Base-by-base conservation (phyloP, 2,888 invertebrate species). In the Pediacus dermestoides region DNA sequence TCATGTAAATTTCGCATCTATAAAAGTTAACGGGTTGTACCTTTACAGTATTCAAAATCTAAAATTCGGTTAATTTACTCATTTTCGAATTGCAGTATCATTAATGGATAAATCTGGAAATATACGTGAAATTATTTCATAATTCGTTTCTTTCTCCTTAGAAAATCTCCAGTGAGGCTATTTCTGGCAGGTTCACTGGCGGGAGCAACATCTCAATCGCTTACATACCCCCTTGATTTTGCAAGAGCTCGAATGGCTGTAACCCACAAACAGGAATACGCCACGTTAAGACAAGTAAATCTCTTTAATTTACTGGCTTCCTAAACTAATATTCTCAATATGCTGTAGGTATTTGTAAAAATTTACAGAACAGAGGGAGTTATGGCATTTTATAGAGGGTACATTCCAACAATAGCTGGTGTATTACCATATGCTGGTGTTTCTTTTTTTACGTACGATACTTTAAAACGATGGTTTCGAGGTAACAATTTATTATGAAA, bases 191-290 rank as follows among this genome's bases (percentile, higher is more conserved):
- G 99, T 1, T 89, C 96, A 0, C 68, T 97, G 55, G 97, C 99
- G 2, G 99, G 97, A 7, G 84, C 91, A 32, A 94, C 96, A 34
- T 95, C 97, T 3, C 94, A 95, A 63, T 81, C 88, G 23, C 70
- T 88, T 36, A 99, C 97, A 0, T 99, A 99, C 73, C 99, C 99
- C 1, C 73, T 99, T 56, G 99, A 99, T 72, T 74, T 97, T 65
- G 96, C 95, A 12, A 78, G 97, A 53, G 99, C 97, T 10, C 76
- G 96, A 53, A 94, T 99, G 91, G 97, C 97, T 8, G 94, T 97
- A 13, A 92, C 95, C 2, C 78, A 81, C 45, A 86, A 85, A 61
- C 72, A 76, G 38, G 82, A 85, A 67, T 94, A 85, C 67, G 70
- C 70, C 40, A 75, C 75, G 2, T 61, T 81, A 36, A 62, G 73